Conservation (phyloP, 1,140 invertebrate genomes). For the Mizuhopecten yessoensis region DNA sequence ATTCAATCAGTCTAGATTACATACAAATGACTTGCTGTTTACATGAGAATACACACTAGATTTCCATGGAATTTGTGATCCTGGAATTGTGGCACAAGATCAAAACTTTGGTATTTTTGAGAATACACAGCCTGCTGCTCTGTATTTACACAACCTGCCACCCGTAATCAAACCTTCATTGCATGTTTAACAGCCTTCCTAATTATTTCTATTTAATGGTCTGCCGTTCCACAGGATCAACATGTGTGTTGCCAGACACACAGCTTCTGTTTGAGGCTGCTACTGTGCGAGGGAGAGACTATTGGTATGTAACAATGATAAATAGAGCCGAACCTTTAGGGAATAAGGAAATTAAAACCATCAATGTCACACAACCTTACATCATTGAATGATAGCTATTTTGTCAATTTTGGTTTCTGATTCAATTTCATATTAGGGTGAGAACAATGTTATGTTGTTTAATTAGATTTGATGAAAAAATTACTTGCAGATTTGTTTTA, state of each 20-base stretch:
- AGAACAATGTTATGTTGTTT: no score
- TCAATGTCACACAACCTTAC: no score
- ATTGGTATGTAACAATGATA: no score
- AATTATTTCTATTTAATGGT: not conserved
- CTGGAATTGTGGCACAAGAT: no score
- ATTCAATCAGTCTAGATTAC: not conserved
- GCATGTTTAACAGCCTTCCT: not conserved
- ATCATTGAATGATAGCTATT: no score
- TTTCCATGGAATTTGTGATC: not conserved
- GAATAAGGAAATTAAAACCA: no score
- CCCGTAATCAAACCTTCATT: not conserved
- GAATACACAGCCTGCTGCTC: not conserved
- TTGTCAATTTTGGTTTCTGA: no score
- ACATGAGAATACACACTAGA: not conserved
- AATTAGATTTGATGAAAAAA: no score
- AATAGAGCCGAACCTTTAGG: no score
- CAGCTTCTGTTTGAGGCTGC: not conserved
- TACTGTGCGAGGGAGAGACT: no score
- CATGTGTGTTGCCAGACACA: conserved; percentile 12
- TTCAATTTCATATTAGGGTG: no score
- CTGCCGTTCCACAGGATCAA: not conserved
- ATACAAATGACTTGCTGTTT: not conserved
- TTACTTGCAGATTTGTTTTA: no score
- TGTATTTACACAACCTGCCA: not conserved
- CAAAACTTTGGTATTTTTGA: not conserved